Evolutionary conservation across 92 coral and sea anemone genomes (phyloP), one percentile per base, ranked within the genome.

Genomic region (Micromussa lordhowensis): DNA sequence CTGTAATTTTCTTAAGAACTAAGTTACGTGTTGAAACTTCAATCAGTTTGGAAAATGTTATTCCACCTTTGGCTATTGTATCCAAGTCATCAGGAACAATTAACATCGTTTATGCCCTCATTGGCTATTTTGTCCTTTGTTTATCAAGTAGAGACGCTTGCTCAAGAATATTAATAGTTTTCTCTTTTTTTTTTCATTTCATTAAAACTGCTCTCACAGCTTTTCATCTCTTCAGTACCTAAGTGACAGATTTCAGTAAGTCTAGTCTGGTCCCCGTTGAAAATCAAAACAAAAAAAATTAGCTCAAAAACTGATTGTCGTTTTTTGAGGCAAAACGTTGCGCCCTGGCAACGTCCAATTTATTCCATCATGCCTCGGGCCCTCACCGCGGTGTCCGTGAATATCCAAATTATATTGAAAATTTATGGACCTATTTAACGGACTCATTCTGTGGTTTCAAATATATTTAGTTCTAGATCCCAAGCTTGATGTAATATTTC

Each of bases 341-440:
- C 22, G n/a, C 78, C 44, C 78, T 74, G 78, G 35, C 78, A 34
- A 74, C 78, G 22, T 13, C 78, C n/a, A 74, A 35, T 32, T 73
- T 32, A 32, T 17, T 32, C 78, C 78, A 0, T 34, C 31, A 22
- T 30, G 9, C 51, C 51, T 40, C 10, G 7, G 3, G 21, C 24
- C 17, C 14, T 66, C 1, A 63, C 6, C 69, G 66, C 21, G 66
- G n/a, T 31, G 2, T 63, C 11, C 69, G 11, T n/a, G 69, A 63
- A 28, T n/a, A 63, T 63, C 22, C 28, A 18, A 59, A 18, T 24
- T 66, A 26, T 66, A 16, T 22, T 28, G 17, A 26, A 12, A 66
- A 66, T 66, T 1, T 28, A 66, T 28, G 69, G 30, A 63, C n/a
- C 7, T n/a, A 31, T 63, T 0, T 63, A 9, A 26, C 71, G 26